These are phyloP conservation scores for Apotomis turbidana DNA, from an alignment of 2,888 invertebrate genomes.

Conservation along the genomic window DNA sequence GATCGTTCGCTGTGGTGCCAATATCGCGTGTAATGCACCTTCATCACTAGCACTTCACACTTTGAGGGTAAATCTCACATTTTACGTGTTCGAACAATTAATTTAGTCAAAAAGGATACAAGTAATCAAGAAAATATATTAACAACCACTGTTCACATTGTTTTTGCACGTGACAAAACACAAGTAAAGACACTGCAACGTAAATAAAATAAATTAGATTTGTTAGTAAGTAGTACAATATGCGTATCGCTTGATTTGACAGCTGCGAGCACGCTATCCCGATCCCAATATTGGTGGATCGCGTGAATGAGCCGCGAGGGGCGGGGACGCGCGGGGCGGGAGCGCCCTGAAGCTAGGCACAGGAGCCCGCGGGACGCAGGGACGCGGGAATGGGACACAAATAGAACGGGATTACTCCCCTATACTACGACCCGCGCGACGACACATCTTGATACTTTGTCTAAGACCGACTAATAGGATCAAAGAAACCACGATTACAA, in stretches of 20 bases:
- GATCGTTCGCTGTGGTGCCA: slow-evolving; percentile 72
- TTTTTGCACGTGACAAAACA: slow-evolving; percentile 83
- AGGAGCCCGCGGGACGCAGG: slow-evolving; percentile 62
- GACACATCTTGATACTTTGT: slow-evolving; percentile 56
- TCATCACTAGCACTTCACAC: slow-evolving; percentile 78
- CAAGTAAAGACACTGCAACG: slow-evolving; percentile 82
- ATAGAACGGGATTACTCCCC: slow-evolving; percentile 75
- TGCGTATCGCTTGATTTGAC: slow-evolving; percentile 79
- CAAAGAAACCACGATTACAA: slow-evolving; percentile 7
- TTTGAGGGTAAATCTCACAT: slow-evolving; percentile 71
- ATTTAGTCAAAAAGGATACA: slow-evolving; percentile 79
- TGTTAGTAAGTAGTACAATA: slow-evolving; percentile 49
- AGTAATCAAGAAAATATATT: slow-evolving; percentile 78
- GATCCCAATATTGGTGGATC: slow-evolving; percentile 72
- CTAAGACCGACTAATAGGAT: not conserved
- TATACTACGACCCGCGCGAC: slow-evolving; percentile 63
- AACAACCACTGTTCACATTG: slow-evolving; percentile 85
- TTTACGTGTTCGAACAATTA: slow-evolving; percentile 70
- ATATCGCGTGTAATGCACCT: slow-evolving; percentile 67
- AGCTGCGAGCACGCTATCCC: slow-evolving; percentile 80
- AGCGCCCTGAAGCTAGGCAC: slow-evolving; percentile 68
- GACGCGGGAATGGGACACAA: slow-evolving; percentile 68
- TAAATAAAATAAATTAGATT: slow-evolving; percentile 59
- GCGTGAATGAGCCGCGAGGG: slow-evolving; percentile 71
- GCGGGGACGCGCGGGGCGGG: slow-evolving; percentile 60